These are phyloP conservation scores for Alviniconcha marisindica DNA, from an alignment of 1,140 invertebrate genomes.

Conservation along the genomic window DNA sequence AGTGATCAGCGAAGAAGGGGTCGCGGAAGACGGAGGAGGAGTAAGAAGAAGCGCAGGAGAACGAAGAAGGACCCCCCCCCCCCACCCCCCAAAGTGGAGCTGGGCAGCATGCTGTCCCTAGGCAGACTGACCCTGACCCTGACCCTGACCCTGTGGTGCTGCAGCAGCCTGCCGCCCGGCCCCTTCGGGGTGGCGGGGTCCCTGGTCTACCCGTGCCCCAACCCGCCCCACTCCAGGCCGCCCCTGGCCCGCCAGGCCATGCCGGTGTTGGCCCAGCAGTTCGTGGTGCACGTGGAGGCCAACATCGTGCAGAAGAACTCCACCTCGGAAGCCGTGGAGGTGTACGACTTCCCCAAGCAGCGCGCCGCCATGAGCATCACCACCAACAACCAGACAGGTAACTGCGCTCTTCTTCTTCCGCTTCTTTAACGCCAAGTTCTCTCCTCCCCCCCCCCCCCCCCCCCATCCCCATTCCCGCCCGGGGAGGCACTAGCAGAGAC, in stretches of 20 bases:
- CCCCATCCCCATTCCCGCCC: too few species aligned
- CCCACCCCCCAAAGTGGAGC: too few species aligned
- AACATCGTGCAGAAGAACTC: neutral
- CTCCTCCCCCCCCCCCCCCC: too few species aligned
- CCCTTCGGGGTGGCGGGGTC: neutral
- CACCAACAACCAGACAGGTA: constrained; percentile 7
- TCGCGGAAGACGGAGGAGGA: too few species aligned
- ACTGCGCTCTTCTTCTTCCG: neutral
- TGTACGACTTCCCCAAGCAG: constrained; percentile 15
- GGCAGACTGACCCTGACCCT: neutral
- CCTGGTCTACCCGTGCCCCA: constrained; percentile 6
- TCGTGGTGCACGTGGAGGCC: constrained; percentile 26
- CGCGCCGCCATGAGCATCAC: constrained; percentile 22
- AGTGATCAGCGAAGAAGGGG: too few species aligned
- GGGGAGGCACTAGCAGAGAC: too few species aligned
- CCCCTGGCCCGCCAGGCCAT: neutral
- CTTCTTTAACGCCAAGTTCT: too few species aligned
- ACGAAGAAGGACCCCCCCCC: too few species aligned
- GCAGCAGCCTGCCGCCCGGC: neutral
- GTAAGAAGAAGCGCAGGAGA: too few species aligned
- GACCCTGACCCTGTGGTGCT: too few species aligned
- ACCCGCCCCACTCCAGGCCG: neutral
- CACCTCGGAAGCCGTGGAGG: constrained; percentile 10
- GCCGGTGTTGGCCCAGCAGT: neutral
- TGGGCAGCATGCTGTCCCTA: neutral